Conservation (phyloP, 2,113 vertebrate genomes). For the Halcyon malimbica region DNA sequence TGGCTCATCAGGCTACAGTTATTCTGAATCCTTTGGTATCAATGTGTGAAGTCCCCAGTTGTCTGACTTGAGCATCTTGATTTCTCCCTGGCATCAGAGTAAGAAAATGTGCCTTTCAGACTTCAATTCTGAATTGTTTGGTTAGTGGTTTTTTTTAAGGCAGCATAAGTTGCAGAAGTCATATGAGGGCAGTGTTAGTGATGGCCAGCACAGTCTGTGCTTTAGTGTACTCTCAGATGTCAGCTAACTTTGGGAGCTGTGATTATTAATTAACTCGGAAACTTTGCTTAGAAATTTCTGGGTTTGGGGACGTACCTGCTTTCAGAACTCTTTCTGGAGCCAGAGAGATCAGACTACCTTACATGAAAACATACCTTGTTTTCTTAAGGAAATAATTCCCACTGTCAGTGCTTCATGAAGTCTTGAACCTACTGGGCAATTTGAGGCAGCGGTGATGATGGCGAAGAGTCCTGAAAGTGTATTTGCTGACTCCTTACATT, state of each 20-base stretch:
- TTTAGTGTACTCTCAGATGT: not conserved
- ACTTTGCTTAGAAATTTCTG: not conserved
- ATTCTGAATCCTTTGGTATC: not conserved
- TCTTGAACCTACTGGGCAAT: not conserved
- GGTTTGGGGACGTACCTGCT: not conserved
- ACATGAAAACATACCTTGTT: not conserved
- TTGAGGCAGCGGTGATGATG: rapidly evolving
- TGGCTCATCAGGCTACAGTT: not conserved
- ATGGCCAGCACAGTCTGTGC: not conserved
- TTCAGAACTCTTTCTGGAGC: not conserved
- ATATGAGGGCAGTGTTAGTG: not conserved
- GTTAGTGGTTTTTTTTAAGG: not conserved
- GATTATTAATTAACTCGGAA: not conserved
- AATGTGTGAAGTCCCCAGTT: not conserved
- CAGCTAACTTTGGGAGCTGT: not conserved
- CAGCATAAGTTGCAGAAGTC: not conserved
- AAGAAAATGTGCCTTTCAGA: not conserved
- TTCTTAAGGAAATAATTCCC: not conserved
- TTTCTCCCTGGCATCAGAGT: not conserved
- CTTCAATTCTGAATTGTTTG: not conserved
- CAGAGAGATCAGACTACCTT: not conserved
- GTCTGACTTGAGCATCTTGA: not conserved
- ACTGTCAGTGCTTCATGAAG: not conserved
- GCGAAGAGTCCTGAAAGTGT: not conserved
- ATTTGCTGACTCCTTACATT: not conserved